Evolutionary conservation across 1,140 invertebrate species (phyloP).

Genomic region (Callitettix versicolor): DNA sequence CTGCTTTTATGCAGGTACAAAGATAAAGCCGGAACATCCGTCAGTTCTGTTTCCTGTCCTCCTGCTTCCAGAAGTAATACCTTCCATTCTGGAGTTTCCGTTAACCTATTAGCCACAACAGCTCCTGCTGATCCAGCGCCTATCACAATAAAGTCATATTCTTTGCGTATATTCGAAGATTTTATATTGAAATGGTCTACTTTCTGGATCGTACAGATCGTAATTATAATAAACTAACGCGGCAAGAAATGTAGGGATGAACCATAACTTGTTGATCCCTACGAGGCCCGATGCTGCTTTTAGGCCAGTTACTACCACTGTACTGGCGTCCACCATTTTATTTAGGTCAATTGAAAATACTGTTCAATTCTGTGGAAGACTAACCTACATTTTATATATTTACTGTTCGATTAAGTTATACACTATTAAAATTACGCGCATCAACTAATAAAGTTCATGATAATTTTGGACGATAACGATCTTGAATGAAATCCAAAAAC

Average conservation of each 20-base stretch:
- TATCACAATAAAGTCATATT: conserved; percentile 72
- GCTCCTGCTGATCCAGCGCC: conserved; percentile 79
- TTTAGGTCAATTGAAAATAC: background rate
- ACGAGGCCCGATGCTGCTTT: conserved; percentile 55
- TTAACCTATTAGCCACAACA: conserved; percentile 73
- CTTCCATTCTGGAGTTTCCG: conserved; percentile 64
- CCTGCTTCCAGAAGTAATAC: conserved; percentile 80
- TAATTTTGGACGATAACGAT: too few species aligned
- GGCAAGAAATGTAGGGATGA: conserved; percentile 65
- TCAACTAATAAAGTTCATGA: too few species aligned
- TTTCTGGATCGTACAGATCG: conserved; percentile 75
- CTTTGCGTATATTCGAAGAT: conserved; percentile 41
- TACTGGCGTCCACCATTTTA: conserved; percentile 22
- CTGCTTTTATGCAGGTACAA: conserved; percentile 81
- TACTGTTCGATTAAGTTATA: too few species aligned
- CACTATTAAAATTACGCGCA: too few species aligned
- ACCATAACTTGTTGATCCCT: conserved; percentile 56
- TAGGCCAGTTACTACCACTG: conserved; percentile 38
- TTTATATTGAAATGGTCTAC: conserved; percentile 57
- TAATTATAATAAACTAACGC: conserved; percentile 76
- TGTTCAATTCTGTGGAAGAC: too few species aligned
- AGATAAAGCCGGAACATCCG: conserved; percentile 71
- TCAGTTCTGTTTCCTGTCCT: conserved; percentile 71
- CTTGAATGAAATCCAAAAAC: too few species aligned
- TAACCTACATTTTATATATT: background rate